Conservation (phyloP, 2,888 invertebrate genomes). For the Drosophila demipolita region DNA sequence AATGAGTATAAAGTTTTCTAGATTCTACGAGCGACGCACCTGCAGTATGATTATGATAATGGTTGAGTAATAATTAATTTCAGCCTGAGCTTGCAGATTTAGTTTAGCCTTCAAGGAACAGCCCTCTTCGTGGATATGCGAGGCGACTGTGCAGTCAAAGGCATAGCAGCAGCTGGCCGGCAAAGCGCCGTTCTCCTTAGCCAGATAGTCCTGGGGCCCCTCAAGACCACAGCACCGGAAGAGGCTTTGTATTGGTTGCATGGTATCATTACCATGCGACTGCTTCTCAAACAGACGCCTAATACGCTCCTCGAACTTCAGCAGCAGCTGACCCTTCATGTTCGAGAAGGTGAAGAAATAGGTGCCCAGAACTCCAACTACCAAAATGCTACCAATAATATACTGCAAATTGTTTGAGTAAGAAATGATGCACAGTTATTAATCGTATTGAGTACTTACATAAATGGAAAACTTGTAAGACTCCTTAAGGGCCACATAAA, state of each 20-base stretch:
- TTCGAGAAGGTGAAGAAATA: slow-evolving; percentile 73
- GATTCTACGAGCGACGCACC: slow-evolving; percentile 36
- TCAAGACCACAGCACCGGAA: slow-evolving; percentile 78
- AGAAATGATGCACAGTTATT: neutral
- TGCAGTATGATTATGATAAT: slow-evolving; percentile 62
- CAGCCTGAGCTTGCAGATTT: slow-evolving; percentile 52
- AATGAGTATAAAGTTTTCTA: neutral
- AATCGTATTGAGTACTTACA: slow-evolving; percentile 37
- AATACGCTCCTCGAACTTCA: slow-evolving; percentile 70
- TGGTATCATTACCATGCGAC: slow-evolving; percentile 59
- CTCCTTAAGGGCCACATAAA: slow-evolving; percentile 78
- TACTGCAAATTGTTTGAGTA: slow-evolving; percentile 46
- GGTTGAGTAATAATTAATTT: slow-evolving; percentile 63
- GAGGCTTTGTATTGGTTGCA: slow-evolving; percentile 76
- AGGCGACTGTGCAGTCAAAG: slow-evolving; percentile 68
- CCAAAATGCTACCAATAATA: slow-evolving; percentile 44
- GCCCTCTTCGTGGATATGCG: slow-evolving; percentile 71
- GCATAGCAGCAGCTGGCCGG: slow-evolving; percentile 77
- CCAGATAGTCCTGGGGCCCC: slow-evolving; percentile 77
- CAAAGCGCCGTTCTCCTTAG: slow-evolving; percentile 61
- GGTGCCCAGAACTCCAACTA: slow-evolving; percentile 59
- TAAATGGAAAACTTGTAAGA: slow-evolving; percentile 75
- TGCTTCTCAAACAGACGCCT: slow-evolving; percentile 64
- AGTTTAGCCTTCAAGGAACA: slow-evolving; percentile 61
- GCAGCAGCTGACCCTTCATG: slow-evolving; percentile 60